Percentiles rank a stretch among this genome's conserved stretches.
phyloP scores from a whole-genome alignment of 2,797 vertebrate genomes.

The Propithecus perrieri region DNA sequence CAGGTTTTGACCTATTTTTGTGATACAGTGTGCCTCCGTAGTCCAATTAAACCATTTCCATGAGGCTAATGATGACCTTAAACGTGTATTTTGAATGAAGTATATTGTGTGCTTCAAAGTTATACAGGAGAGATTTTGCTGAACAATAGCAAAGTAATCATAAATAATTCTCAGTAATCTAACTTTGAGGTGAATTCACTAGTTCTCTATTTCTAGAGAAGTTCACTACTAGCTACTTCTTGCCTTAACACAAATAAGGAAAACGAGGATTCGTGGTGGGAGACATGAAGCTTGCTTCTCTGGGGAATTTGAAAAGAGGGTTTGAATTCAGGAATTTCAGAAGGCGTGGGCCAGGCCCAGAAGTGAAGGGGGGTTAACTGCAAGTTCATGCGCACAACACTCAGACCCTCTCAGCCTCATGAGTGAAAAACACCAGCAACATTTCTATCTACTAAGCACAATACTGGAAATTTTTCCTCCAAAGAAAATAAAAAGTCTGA shows the following conservation, averaged over 20 bases:
- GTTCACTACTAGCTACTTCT: neutral
- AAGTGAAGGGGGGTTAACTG: neutral
- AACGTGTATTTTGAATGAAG: neutral
- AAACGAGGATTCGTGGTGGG: neutral
- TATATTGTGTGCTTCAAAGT: neutral
- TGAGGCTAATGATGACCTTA: neutral
- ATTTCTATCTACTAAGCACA: neutral
- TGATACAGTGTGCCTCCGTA: neutral
- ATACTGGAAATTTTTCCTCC: neutral
- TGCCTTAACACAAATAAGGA: neutral
- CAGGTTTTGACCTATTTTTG: neutral
- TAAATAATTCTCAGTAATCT: neutral
- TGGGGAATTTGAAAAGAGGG: neutral
- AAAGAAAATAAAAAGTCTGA: neutral
- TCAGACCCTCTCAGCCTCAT: neutral
- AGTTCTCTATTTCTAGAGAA: neutral
- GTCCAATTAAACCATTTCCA: neutral
- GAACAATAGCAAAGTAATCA: neutral
- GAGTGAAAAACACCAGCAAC: neutral
- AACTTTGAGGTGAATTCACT: conserved; percentile 1
- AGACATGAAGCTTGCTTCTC: neutral
- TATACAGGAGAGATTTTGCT: neutral
- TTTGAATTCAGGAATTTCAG: neutral
- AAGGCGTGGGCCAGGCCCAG: neutral
- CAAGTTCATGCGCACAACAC: neutral